Evolutionary conservation across 2,113 vertebrate species (phyloP).

Genomic region (Craseonycteris thonglongyai): DNA sequence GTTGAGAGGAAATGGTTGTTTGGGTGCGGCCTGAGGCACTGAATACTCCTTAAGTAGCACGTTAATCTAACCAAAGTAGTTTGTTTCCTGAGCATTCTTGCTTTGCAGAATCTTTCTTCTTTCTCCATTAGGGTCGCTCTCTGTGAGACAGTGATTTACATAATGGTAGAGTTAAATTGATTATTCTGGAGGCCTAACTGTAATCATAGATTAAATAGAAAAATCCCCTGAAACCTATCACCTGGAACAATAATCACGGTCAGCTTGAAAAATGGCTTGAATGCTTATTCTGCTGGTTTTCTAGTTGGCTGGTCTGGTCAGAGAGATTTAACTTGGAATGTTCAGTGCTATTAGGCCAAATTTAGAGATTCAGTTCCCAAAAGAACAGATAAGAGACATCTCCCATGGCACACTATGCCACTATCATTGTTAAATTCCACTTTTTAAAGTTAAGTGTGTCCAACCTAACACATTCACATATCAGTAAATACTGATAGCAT

Average conservation of each 20-base stretch:
- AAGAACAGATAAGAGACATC: neutral
- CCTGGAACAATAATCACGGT: conserved; percentile 56
- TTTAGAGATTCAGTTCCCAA: neutral
- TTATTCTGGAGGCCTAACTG: conserved; percentile 49
- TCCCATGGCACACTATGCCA: neutral
- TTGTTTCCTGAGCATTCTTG: neutral
- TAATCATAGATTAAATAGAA: conserved; percentile 51
- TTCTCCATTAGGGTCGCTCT: neutral
- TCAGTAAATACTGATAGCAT: neutral
- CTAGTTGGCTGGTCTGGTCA: neutral
- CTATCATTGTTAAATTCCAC: neutral
- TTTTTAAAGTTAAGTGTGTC: neutral
- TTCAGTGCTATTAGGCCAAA: neutral
- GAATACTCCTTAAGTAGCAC: neutral
- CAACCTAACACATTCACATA: neutral
- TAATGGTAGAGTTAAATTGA: conserved; percentile 60
- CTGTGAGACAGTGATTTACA: conserved; percentile 42
- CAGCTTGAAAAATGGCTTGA: conserved; percentile 31
- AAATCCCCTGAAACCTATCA: conserved; percentile 39
- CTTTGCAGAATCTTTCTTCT: neutral
- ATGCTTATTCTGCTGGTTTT: conserved; percentile 30
- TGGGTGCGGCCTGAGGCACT: rapidly evolving
- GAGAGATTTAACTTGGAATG: neutral
- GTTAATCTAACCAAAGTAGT: conserved; percentile 1
- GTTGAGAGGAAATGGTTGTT: neutral